These are phyloP conservation scores for Acanthochromis polyacanthus DNA, from an alignment of 2,113 vertebrate genomes.

Conservation along the genomic window DNA sequence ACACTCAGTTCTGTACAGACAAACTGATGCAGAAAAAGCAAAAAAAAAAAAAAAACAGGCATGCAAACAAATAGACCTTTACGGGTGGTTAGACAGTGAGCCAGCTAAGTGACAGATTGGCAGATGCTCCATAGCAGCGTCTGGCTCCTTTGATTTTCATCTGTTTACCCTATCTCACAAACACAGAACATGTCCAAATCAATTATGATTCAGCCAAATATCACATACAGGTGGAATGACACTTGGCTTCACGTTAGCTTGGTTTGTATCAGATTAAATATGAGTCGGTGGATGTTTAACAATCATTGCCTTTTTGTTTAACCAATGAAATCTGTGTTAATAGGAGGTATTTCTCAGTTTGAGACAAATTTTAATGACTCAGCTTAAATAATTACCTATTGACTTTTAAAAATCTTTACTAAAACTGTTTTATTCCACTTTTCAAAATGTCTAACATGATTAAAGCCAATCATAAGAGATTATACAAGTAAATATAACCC, in stretches of 20 bases:
- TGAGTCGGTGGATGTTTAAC: slow-evolving; percentile 21
- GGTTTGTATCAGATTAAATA: slow-evolving; percentile 30
- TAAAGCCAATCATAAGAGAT: too few relatives aligned
- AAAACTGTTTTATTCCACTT: too few relatives aligned
- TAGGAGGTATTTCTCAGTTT: not conserved
- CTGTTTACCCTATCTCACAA: slow-evolving; percentile 64
- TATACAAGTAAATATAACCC: too few relatives aligned
- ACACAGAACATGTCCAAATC: slow-evolving; percentile 50
- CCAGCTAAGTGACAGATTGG: slow-evolving; percentile 77
- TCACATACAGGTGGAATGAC: slow-evolving; percentile 60
- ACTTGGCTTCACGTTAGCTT: slow-evolving; percentile 36
- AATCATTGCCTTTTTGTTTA: slow-evolving; percentile 34
- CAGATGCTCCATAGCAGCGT: slow-evolving; percentile 54
- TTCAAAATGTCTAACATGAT: too few relatives aligned
- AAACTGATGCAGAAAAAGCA: slow-evolving; percentile 33
- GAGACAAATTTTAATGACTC: not conserved
- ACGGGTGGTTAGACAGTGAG: slow-evolving; percentile 48
- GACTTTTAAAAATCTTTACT: not conserved
- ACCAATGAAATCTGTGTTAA: not conserved
- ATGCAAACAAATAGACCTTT: slow-evolving; percentile 69
- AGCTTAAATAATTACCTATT: not conserved
- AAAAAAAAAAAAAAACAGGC: slow-evolving; percentile 34
- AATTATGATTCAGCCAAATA: slow-evolving; percentile 67
- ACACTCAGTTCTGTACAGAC: not conserved
- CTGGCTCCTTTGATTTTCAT: slow-evolving; percentile 67